These are phyloP conservation scores for Archivesica marissinica DNA, from an alignment of 1,140 invertebrate species.

Conservation along the genomic window DNA sequence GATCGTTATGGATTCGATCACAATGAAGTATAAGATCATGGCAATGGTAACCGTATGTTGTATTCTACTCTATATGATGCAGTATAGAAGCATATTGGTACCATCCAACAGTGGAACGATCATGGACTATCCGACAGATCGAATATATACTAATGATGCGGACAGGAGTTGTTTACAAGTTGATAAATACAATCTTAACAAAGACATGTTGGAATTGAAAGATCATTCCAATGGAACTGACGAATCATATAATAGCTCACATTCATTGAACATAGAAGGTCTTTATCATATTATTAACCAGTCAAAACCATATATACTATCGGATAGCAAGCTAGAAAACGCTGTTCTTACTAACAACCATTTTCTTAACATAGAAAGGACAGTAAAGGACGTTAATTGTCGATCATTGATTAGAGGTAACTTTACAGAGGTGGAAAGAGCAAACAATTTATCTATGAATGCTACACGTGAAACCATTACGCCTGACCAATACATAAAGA, in stretches of 20 bases:
- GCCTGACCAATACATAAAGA: not conserved
- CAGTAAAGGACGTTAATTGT: constrained; percentile 22
- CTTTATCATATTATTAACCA: not conserved
- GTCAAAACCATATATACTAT: not conserved
- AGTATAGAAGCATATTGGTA: not conserved
- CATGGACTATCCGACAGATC: not conserved
- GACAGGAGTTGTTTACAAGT: not conserved
- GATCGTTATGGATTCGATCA: too few species aligned
- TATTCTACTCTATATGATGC: not conserved
- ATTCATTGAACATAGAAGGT: not conserved
- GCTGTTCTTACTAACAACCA: not conserved
- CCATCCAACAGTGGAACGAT: not conserved
- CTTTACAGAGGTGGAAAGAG: not conserved
- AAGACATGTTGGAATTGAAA: not conserved
- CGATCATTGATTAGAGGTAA: not conserved
- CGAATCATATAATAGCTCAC: not conserved
- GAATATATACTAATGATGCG: not conserved
- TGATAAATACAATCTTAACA: not conserved
- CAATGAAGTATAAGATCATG: too few species aligned
- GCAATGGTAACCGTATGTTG: not conserved
- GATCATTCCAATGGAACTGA: not conserved
- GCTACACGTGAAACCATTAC: not conserved
- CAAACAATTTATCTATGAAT: not conserved
- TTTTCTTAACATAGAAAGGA: not conserved
- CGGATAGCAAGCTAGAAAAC: not conserved